Percentiles rank a stretch among this genome's conserved stretches.
Evolutionary conservation across 2,888 invertebrate species (phyloP).

Genomic region (Zygothrica quintamaculata): DNA sequence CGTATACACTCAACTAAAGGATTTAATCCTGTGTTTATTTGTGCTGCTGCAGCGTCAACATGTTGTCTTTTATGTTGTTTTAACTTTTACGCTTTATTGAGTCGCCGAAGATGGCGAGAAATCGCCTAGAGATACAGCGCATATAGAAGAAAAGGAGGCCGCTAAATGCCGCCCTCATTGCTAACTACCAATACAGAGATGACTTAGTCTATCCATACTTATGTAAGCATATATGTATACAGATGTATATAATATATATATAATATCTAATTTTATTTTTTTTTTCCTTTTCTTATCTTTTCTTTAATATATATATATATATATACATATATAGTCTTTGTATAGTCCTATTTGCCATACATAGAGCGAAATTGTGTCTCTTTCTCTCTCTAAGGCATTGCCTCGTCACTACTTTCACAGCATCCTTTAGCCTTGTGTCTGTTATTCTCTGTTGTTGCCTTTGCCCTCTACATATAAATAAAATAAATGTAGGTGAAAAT

Average conservation of each 20-base stretch:
- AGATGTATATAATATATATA: slow-evolving; percentile 2
- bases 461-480: slow-evolving; percentile 53
- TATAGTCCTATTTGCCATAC: slow-evolving; percentile 14
- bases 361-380: slow-evolving; percentile 29
- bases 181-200: slow-evolving; percentile 47
- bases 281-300: slow-evolving; percentile 1
- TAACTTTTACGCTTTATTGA: slow-evolving; percentile 62
- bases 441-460: slow-evolving; percentile 14
- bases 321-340: slow-evolving; percentile 10
- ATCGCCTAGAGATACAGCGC: slow-evolving; percentile 36
- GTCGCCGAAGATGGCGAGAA: slow-evolving; percentile 33
- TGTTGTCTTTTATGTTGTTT: slow-evolving; percentile 56
- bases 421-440: slow-evolving; percentile 34
- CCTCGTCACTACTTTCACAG: slow-evolving; percentile 40
- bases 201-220: slow-evolving; percentile 7
- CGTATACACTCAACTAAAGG: not conserved
- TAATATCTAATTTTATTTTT: slow-evolving; percentile 7
- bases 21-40: slow-evolving; percentile 37
- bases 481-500: slow-evolving; percentile 77
- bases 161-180: slow-evolving; percentile 44
- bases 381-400: slow-evolving; percentile 51
- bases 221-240: slow-evolving; percentile 1
- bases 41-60: slow-evolving; percentile 37
- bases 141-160: slow-evolving; percentile 18
- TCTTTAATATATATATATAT: slow-evolving; percentile 7